Evolutionary conservation across 2,797 vertebrate genomes (phyloP), one percentile per base, ranked within the genome.

Genomic region (Microctenopoma steveboyesi): DNA sequence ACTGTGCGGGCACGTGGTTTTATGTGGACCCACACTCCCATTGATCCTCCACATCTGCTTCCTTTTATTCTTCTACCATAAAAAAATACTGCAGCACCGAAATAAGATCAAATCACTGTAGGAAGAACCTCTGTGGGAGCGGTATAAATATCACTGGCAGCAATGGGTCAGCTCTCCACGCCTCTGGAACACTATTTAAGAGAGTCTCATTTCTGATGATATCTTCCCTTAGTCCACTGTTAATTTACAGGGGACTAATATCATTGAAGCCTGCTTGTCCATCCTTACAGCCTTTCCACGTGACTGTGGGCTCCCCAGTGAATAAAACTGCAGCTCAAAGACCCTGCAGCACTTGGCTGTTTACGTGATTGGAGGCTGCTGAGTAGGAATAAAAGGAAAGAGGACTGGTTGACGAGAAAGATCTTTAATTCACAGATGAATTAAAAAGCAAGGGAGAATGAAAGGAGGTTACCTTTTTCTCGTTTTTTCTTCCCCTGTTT

Each of bases 191-290:
- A 40, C 48, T 70, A 59, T 78, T 74, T 79, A 63, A 76, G 43
- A 72, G 50, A 57, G 40, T 52, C 77, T 73, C 53, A 37, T 60
- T 76, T 70, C 65, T 79, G 79, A 89, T 79, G 74, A 73, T 83
- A 79, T 75, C 83, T 74, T 61, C 51, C 78, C 78, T 49, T 50
- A 37, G 79, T 81, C 67, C 67, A 56, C 52, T 56, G 74, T 68
- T 88, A 78, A 84, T 88, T 87, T 88, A 51, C 70, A 51, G 51
- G 84, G 86, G 84, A 92, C 90, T 89, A 88, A 76, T 84, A 78
- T 89, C 77, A 86, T 88, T 86, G 88, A 83, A 81, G 63, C 51
- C 64, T 15, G 61, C 74, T 75, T 10, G 53, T 74, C 72, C 58
- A 2, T 0, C 60, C 72, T 68, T 58, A 0, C 0, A 12, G 79